Percentiles rank a stretch among this genome's conserved stretches.
Evolutionary conservation across 2,113 vertebrate genomes (phyloP).

Genomic region (Vanacampus margaritifer): DNA sequence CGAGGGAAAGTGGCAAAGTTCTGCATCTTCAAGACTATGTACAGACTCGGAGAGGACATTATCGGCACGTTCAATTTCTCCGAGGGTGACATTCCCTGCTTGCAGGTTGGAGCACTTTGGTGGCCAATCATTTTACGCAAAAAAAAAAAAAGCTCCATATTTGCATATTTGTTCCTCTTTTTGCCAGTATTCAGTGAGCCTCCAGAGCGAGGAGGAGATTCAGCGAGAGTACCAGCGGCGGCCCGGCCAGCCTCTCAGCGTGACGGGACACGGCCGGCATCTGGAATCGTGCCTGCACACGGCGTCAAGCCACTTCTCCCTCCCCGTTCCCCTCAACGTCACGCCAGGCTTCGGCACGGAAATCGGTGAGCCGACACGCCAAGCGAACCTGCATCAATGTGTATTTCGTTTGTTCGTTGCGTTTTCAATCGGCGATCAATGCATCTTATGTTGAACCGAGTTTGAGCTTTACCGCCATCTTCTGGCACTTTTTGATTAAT

Average conservation of each 20-base stretch:
- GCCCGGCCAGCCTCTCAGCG: constrained; percentile 75
- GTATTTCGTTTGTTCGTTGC: neutral
- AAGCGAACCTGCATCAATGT: neutral
- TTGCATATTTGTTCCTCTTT: neutral
- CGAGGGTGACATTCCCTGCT: constrained; percentile 90
- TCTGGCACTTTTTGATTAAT: too few species aligned
- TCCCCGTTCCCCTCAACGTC: constrained; percentile 91
- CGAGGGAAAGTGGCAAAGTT: constrained; percentile 93
- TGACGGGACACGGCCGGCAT: constrained; percentile 86
- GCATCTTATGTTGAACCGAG: too few species aligned
- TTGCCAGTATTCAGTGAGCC: constrained; percentile 88
- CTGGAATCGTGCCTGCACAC: constrained; percentile 97
- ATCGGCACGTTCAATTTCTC: constrained; percentile 92
- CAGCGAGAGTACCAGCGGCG: constrained; percentile 85
- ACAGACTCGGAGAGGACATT: constrained; percentile 93
- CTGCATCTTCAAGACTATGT: constrained; percentile 94
- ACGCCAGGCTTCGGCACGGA: constrained; percentile 93
- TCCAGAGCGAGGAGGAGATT: constrained; percentile 92
- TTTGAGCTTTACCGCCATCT: too few species aligned
- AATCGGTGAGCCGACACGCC: constrained; percentile 73
- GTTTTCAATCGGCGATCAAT: neutral
- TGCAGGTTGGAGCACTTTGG: constrained; percentile 82
- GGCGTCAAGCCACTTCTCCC: constrained; percentile 87
- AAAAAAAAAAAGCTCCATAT: too few species aligned
- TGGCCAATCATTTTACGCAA: too few species aligned